phyloP scores from a whole-genome alignment of 2,888 invertebrate genomes.

The Sarcophaga rosellei region DNA sequence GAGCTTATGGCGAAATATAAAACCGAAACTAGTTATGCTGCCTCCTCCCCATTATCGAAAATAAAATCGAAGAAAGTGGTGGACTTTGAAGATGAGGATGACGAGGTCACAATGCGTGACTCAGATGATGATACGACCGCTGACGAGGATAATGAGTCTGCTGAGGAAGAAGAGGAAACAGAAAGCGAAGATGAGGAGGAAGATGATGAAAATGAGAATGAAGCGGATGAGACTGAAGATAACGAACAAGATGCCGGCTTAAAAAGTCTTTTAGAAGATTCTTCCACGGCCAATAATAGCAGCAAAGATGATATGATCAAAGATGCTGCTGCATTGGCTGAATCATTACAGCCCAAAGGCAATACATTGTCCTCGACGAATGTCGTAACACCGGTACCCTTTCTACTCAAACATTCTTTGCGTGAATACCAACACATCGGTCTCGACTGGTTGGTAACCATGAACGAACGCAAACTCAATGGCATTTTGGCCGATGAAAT shows the following conservation, averaged over 20 bases:
- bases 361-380: slow-evolving; percentile 97
- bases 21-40: slow-evolving; percentile 74
- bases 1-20: slow-evolving; percentile 89
- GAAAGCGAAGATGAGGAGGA: slow-evolving; percentile 77
- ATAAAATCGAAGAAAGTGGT: slow-evolving; percentile 78
- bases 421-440: slow-evolving; percentile 98
- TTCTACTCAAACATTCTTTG: slow-evolving; percentile 92
- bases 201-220: slow-evolving; percentile 69
- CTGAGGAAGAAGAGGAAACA: slow-evolving; percentile 72
- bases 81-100: slow-evolving; percentile 79
- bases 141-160: slow-evolving; percentile 69
- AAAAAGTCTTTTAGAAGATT: slow-evolving; percentile 83
- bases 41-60: slow-evolving; percentile 69
- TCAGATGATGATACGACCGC: slow-evolving; percentile 77
- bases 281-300: slow-evolving; percentile 69
- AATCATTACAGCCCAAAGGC: slow-evolving; percentile 98
- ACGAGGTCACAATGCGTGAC: slow-evolving; percentile 69
- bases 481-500: slow-evolving; percentile 98
- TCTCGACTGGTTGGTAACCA: slow-evolving; percentile 97
- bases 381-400: slow-evolving; percentile 96
- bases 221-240: slow-evolving; percentile 77
- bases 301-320: slow-evolving; percentile 89
- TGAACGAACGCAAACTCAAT: slow-evolving; percentile 96
- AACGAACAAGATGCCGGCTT: slow-evolving; percentile 82
- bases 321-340: slow-evolving; percentile 96